Conservation (phyloP, 2,797 vertebrate genomes). For the Sebastolobus alascanus region DNA sequence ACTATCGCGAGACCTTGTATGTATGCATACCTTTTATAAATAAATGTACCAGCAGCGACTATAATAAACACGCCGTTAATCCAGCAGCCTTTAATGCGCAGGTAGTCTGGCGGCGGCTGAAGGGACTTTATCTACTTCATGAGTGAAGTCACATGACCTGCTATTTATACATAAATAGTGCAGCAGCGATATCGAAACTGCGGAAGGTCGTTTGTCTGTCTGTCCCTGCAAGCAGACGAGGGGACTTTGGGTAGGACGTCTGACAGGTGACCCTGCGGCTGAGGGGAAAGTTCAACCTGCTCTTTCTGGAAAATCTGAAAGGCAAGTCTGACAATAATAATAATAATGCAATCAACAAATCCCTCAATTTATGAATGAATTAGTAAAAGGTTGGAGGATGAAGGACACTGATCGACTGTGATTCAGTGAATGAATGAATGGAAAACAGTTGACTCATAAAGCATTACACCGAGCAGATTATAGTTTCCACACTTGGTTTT, state of each 20-base stretch:
- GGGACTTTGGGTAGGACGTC: constrained; percentile 20
- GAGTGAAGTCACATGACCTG: constrained; percentile 65
- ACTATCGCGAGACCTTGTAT: not conserved
- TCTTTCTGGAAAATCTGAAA: constrained; percentile 50
- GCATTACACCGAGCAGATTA: constrained; percentile 15
- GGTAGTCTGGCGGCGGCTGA: not conserved
- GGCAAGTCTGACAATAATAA: constrained; percentile 60
- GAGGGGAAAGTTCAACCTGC: constrained; percentile 39
- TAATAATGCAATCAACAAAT: not conserved
- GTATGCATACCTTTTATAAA: accelerated
- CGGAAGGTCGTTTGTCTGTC: constrained; percentile 69
- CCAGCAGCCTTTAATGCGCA: constrained; percentile 23
- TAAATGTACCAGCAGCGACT: not conserved
- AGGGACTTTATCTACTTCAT: constrained; percentile 28
- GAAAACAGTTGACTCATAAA: not conserved
- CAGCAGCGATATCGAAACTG: constrained; percentile 57
- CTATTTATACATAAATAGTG: constrained; percentile 77
- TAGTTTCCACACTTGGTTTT: not conserved
- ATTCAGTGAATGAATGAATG: constrained; percentile 8
- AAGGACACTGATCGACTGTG: not conserved
- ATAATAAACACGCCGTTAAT: constrained; percentile 11
- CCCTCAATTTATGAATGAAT: not conserved
- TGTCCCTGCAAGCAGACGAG: constrained; percentile 16
- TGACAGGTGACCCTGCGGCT: constrained; percentile 55
- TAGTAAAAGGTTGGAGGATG: not conserved